Evolutionary conservation across 2,888 invertebrate species (phyloP).

Genomic region (Apodemia mormo): DNA sequence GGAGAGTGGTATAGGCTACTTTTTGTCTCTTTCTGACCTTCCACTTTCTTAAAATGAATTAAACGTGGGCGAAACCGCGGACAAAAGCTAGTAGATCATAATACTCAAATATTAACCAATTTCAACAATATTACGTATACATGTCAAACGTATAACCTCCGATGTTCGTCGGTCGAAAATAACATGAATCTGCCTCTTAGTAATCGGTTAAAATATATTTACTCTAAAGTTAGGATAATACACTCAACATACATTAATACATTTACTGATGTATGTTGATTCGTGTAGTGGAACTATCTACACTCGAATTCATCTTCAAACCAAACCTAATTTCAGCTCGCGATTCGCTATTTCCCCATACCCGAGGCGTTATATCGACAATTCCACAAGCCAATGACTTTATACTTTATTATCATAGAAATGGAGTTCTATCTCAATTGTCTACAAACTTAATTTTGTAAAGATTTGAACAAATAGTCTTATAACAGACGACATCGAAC

Average conservation of each 20-base stretch:
- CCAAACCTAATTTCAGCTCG: constrained; percentile 43
- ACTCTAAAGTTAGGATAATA: neutral
- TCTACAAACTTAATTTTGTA: constrained; percentile 33
- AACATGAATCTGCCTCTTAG: no score
- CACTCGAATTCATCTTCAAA: constrained; percentile 38
- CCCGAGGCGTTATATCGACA: constrained; percentile 32
- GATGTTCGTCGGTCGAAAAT: no score
- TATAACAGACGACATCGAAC: constrained; percentile 37
- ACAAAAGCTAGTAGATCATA: no score
- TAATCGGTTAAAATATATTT: neutral
- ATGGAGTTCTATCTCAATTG: constrained; percentile 29
- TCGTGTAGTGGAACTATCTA: constrained; percentile 23
- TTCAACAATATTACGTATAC: no score
- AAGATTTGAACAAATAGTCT: constrained; percentile 41
- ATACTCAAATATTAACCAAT: no score
- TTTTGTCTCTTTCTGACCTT: no score
- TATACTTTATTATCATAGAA: constrained; percentile 14
- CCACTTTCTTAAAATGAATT: no score
- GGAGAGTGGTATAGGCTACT: no score
- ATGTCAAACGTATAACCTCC: no score
- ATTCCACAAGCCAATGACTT: constrained; percentile 16
- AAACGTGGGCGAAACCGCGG: no score
- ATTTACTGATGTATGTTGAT: constrained; percentile 15
- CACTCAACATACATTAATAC: constrained; percentile 5
- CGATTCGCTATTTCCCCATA: constrained; percentile 41